Evolutionary conservation across 2,888 invertebrate genomes (phyloP).

Genomic region (Alloscopus bannaensis): DNA sequence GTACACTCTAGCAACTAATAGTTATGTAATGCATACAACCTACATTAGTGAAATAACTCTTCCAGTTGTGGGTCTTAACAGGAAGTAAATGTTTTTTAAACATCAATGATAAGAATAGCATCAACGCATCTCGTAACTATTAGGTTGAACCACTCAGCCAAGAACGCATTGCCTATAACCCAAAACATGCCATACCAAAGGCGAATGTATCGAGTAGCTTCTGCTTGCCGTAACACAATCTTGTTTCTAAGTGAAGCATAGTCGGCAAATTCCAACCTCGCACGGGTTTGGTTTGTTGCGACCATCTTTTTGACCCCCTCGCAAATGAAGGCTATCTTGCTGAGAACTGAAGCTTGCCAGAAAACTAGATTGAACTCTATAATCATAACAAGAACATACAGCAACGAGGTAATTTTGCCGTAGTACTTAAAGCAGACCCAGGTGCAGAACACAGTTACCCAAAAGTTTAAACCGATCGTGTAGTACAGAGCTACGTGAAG

Average conservation of each 20-base stretch:
- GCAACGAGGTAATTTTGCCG: too few species aligned
- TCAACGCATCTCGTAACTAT: background rate
- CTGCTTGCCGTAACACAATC: background rate
- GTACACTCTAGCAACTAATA: too few species aligned
- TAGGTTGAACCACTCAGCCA: background rate
- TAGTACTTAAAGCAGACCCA: background rate
- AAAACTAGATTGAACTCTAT: too few species aligned
- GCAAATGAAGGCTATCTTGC: too few species aligned
- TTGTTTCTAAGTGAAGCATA: background rate
- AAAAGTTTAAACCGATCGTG: background rate
- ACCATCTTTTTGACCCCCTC: background rate
- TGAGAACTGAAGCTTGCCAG: too few species aligned
- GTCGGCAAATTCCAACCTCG: background rate
- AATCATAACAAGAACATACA: too few species aligned
- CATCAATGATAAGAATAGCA: background rate
- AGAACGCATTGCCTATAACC: background rate
- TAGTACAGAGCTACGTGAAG: background rate
- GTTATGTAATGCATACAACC: too few species aligned
- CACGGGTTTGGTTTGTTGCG: background rate
- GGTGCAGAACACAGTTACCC: background rate
- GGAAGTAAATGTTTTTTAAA: too few species aligned
- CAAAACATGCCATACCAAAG: background rate
- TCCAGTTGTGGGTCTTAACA: too few species aligned
- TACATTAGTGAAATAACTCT: too few species aligned
- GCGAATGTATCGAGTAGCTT: background rate